phyloP scores from a whole-genome alignment of 2,888 invertebrate species.

The Myopa testacea region DNA sequence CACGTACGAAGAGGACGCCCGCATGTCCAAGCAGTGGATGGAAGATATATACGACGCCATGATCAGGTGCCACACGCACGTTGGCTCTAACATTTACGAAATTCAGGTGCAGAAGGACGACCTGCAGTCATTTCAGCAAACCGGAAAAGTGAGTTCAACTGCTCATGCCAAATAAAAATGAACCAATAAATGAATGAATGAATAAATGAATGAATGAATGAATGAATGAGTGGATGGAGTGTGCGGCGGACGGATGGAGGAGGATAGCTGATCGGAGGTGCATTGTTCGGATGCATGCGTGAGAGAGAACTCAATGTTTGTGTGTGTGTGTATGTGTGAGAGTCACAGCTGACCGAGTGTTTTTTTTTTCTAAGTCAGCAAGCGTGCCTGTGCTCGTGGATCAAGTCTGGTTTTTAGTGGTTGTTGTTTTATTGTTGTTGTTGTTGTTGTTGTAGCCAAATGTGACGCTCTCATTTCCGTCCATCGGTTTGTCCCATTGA shows the following conservation, averaged over 20 bases:
- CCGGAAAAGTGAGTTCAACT: conserved; percentile 75
- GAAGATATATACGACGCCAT: conserved; percentile 80
- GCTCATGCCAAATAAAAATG: neutral
- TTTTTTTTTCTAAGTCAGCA: neutral
- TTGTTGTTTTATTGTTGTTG: conserved; percentile 28
- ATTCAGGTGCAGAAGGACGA: conserved; percentile 81
- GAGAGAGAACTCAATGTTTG: neutral
- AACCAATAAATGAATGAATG: neutral
- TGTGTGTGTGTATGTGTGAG: neutral
- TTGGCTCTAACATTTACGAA: conserved; percentile 80
- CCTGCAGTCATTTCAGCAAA: conserved; percentile 81
- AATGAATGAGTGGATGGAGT: too few relatives aligned
- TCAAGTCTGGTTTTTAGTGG: conserved; percentile 7
- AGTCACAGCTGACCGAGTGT: conserved; percentile 10
- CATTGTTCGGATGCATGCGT: neutral
- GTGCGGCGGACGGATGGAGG: too few relatives aligned
- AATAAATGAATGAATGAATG: neutral
- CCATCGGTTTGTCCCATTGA: neutral
- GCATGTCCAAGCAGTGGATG: conserved; percentile 82
- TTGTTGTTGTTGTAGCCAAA: neutral
- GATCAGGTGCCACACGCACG: conserved; percentile 76
- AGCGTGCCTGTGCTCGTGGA: neutral
- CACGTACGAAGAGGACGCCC: conserved; percentile 81
- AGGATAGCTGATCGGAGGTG: conserved; percentile 1
- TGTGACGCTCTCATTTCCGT: conserved; percentile 9